Evolutionary conservation across 2,888 invertebrate genomes (phyloP).

Genomic region (Alcis repandata): DNA sequence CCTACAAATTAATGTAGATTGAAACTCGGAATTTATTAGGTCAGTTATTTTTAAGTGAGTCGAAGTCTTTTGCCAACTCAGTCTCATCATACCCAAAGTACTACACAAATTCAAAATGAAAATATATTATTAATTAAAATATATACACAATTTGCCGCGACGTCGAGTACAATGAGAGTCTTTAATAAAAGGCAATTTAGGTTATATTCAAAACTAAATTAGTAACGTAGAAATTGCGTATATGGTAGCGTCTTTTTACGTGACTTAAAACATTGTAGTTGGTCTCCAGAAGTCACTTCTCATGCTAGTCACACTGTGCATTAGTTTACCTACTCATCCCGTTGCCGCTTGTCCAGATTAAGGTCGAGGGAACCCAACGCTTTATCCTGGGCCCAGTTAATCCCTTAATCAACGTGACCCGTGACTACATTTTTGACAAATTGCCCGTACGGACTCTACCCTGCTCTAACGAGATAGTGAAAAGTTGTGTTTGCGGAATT

Average conservation of each 20-base stretch:
- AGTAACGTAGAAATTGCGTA: too few relatives aligned
- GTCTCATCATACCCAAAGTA: too few relatives aligned
- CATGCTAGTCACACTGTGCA: not conserved
- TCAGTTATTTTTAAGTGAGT: too few relatives aligned
- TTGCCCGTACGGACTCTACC: constrained; percentile 26
- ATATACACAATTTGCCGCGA: too few relatives aligned
- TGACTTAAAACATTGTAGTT: not conserved
- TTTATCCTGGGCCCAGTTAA: constrained; percentile 37
- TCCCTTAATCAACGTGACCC: constrained; percentile 42
- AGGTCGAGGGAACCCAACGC: constrained; percentile 25
- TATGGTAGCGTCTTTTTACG: not conserved
- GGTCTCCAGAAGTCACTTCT: not conserved
- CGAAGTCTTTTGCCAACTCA: too few relatives aligned
- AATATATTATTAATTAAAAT: too few relatives aligned
- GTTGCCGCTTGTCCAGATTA: constrained; percentile 37
- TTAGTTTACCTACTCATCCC: constrained; percentile 39
- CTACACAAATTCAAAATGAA: too few relatives aligned
- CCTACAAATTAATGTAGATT: too few relatives aligned
- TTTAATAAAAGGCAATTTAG: too few relatives aligned
- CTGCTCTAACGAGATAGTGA: constrained; percentile 40
- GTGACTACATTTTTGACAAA: constrained; percentile 45
- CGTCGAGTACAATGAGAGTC: too few relatives aligned
- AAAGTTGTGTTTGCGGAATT: constrained; percentile 31
- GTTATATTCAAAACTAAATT: too few relatives aligned
- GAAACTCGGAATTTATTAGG: too few relatives aligned